Evolutionary conservation across 2,113 vertebrate species (phyloP).

Genomic region (Larimichthys polyactis): DNA sequence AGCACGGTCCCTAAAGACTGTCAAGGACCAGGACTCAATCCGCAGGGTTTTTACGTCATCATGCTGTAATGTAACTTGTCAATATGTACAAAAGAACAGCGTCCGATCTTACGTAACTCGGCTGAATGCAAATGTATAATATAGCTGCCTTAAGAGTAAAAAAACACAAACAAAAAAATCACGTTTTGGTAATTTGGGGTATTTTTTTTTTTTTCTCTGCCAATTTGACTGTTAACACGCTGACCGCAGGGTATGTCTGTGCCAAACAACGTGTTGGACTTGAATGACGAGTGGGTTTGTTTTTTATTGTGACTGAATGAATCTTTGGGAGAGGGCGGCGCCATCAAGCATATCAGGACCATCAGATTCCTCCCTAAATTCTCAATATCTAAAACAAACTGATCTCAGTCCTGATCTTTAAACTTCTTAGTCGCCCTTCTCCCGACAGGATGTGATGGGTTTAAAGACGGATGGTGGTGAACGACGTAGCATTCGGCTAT

Average conservation of each 20-base stretch:
- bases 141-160: conserved; percentile 68
- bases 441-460: not conserved
- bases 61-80: conserved; percentile 46
- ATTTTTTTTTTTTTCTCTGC: conserved; percentile 5
- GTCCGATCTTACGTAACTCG: conserved; percentile 14
- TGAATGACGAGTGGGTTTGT: conserved; percentile 13
- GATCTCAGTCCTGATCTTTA: not conserved
- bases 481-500: conserved; percentile 19
- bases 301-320: conserved; percentile 22
- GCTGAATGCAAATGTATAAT: conserved; percentile 52
- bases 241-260: conserved; percentile 6
- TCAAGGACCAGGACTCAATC: conserved; percentile 22
- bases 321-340: not conserved
- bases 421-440: not conserved
- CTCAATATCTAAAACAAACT: not conserved
- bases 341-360: not conserved
- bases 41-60: conserved; percentile 16
- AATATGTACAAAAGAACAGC: conserved; percentile 47
- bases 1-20: conserved; percentile 37
- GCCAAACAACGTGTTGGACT: conserved; percentile 47
- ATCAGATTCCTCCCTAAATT: too few relatives aligned
- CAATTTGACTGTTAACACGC: conserved; percentile 35
- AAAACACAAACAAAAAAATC: not conserved
- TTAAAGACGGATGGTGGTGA: conserved; percentile 5
- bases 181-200: conserved; percentile 8